Conservation (phyloP, 1,140 invertebrate genomes). For the Colletes latitarsis region DNA sequence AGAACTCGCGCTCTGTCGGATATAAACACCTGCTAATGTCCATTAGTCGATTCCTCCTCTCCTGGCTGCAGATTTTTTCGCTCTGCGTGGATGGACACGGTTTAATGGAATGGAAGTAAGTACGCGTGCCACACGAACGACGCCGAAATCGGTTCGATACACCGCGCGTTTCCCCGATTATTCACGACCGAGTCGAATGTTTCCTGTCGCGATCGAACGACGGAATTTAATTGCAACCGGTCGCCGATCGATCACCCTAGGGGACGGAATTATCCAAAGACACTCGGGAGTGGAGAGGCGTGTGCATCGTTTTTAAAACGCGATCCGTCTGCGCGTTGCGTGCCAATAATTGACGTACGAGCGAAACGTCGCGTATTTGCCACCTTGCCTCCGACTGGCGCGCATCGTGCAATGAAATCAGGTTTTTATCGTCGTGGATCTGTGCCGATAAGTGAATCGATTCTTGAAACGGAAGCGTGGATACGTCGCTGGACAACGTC, state of each 20-base stretch:
- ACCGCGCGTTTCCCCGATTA: constrained; percentile 19
- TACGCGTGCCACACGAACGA: background rate
- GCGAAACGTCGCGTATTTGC: constrained; percentile 11
- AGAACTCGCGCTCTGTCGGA: constrained; percentile 46
- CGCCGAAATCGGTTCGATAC: constrained; percentile 31
- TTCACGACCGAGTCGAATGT: constrained; percentile 1
- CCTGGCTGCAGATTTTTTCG: constrained; percentile 52
- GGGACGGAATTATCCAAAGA: no score
- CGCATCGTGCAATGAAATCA: background rate
- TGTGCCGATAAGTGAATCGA: background rate
- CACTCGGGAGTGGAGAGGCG: no score
- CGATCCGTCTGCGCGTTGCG: constrained; percentile 6
- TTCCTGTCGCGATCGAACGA: background rate
- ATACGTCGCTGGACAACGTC: background rate
- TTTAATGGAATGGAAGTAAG: constrained; percentile 50
- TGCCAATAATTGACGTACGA: constrained; percentile 22
- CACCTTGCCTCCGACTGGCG: background rate
- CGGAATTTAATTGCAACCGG: constrained; percentile 36
- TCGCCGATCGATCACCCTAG: background rate
- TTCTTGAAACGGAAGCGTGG: background rate
- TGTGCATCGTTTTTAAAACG: background rate
- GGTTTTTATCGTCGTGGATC: background rate
- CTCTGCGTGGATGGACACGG: constrained; percentile 31
- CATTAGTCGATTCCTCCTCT: constrained; percentile 58
- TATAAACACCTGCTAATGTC: constrained; percentile 65